A percentile compares a stretch with the other conserved stretches of the same genome.
phyloP scores from a whole-genome alignment of 1,140 invertebrate species.

The Diorhabda elongata region DNA sequence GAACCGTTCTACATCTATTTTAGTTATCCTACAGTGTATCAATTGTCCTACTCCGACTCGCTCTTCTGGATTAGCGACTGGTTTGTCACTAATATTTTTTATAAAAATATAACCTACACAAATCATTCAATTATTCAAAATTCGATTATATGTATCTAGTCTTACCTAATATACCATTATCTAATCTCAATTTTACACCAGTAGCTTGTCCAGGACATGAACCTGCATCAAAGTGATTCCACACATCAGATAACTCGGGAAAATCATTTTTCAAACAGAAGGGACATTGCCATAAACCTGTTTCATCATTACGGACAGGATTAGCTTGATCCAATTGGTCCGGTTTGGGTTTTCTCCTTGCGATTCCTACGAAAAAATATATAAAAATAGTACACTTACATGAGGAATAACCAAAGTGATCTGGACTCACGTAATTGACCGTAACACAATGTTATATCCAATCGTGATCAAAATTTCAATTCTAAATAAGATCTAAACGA shows the following conservation, averaged over 20 bases:
- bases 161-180: constrained; percentile 93
- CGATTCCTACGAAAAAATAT: constrained; percentile 54
- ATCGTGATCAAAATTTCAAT: no score
- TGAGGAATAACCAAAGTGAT: no score
- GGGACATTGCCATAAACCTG: constrained; percentile 93
- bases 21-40: constrained; percentile 90
- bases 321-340: constrained; percentile 94
- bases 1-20: constrained; percentile 94
- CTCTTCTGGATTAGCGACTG: constrained; percentile 89
- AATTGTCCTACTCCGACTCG: constrained; percentile 82
- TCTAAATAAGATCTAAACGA: no score
- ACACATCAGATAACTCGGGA: constrained; percentile 91
- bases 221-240: constrained; percentile 96
- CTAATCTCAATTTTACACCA: constrained; percentile 83
- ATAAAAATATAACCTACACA: constrained; percentile 87
- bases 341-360: constrained; percentile 80
- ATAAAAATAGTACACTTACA: neutral
- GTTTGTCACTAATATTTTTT: constrained; percentile 92
- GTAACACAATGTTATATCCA: no score
- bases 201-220: constrained; percentile 93
- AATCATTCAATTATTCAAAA: neutral
- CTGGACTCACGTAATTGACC: no score
- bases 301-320: constrained; percentile 90
- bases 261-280: constrained; percentile 96
- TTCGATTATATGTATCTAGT: constrained; percentile 60